phyloP scores from a whole-genome alignment of 2,797 vertebrate species.

The Melanotaenia nigrans region DNA sequence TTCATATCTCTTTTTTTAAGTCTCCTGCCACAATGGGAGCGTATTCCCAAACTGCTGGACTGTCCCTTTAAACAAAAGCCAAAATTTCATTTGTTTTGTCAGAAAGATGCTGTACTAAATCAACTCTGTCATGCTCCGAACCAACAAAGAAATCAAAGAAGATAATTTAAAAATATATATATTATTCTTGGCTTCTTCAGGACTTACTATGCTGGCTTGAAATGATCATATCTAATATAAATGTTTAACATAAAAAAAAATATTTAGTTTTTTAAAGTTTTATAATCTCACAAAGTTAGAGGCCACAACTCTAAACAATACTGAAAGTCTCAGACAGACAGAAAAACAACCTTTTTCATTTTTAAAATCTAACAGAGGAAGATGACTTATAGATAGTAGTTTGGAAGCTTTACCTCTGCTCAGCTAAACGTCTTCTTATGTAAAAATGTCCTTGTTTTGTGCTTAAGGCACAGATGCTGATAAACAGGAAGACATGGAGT shows the following conservation, averaged over 20 bases:
- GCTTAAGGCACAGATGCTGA: conserved; percentile 18
- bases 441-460: conserved; percentile 15
- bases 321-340: not conserved
- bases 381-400: not conserved
- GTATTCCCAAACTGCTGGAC: not conserved
- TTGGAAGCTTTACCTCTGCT: not conserved
- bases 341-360: not conserved
- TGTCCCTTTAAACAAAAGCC: not conserved
- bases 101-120: not conserved
- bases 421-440: conserved; percentile 4
- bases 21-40: not conserved
- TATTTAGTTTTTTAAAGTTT: not conserved
- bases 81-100: not conserved
- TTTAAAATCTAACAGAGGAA: not conserved
- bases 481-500: not conserved
- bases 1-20: accelerated
- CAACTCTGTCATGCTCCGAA: not conserved
- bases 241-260: not conserved
- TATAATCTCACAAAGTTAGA: not conserved
- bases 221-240: conserved; percentile 7
- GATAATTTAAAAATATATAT: not conserved
- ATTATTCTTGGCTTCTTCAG: not conserved
- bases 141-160: not conserved
- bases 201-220: not conserved
- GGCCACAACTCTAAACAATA: not conserved